phyloP scores from a whole-genome alignment of 2,888 invertebrate genomes.

The Aricia artaxerxes region DNA sequence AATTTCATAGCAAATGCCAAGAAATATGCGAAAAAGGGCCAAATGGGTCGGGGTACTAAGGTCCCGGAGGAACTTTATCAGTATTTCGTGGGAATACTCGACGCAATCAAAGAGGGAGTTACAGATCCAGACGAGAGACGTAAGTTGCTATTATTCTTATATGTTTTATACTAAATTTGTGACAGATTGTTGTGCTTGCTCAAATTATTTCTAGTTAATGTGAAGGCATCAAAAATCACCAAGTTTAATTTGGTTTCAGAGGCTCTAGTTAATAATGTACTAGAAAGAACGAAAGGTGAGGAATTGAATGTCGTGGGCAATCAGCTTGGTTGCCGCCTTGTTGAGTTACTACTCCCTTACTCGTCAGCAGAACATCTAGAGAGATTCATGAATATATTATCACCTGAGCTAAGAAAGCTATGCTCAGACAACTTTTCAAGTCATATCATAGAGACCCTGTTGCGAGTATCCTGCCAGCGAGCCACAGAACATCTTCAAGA shows the following conservation, averaged over 20 bases:
- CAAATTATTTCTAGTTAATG: background rate
- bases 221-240: background rate
- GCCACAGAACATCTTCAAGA: slow-evolving; percentile 66
- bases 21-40: slow-evolving; percentile 87
- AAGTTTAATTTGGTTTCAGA: slow-evolving; percentile 62
- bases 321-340: slow-evolving; percentile 88
- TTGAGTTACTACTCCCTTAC: slow-evolving; percentile 87
- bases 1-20: slow-evolving; percentile 86
- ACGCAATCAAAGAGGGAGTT: slow-evolving; percentile 84
- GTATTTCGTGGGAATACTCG: slow-evolving; percentile 88
- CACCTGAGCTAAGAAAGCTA: slow-evolving; percentile 84
- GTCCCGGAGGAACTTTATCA: slow-evolving; percentile 87
- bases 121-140: slow-evolving; percentile 86
- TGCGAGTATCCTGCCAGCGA: slow-evolving; percentile 77
- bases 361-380: slow-evolving; percentile 83
- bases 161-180: background rate
- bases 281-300: slow-evolving; percentile 84
- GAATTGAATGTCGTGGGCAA: slow-evolving; percentile 88
- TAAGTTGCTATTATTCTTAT: slow-evolving; percentile 54
- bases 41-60: slow-evolving; percentile 85
- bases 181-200: background rate
- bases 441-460: slow-evolving; percentile 87
- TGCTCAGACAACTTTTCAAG: slow-evolving; percentile 89
- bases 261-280: slow-evolving; percentile 87
- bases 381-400: slow-evolving; percentile 82